Conservation (phyloP, 2,888 invertebrate genomes). For the Agrenia bidenticulata region DNA sequence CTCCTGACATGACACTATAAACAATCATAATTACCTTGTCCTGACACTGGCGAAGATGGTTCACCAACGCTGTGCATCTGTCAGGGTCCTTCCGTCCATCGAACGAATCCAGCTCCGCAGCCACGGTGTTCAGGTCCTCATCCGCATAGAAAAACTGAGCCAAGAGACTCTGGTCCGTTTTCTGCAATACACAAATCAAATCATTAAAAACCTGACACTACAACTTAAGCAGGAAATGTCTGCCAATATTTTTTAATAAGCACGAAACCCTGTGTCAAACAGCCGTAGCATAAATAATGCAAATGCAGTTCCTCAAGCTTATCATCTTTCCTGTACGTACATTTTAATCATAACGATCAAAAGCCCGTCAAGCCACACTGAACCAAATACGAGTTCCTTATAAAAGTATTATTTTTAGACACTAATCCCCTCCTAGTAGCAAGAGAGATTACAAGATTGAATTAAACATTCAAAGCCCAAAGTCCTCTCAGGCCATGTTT, state of each 20-base stretch:
- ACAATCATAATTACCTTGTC: constrained; percentile 59
- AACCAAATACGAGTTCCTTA: too few species aligned
- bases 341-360: too few species aligned
- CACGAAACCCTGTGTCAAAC: not conserved
- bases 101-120: constrained; percentile 96
- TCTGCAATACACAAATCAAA: constrained; percentile 66
- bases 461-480: too few species aligned
- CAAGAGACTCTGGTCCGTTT: constrained; percentile 86
- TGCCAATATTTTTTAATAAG: not conserved
- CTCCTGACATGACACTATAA: too few species aligned
- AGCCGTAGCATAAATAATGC: not conserved
- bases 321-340: too few species aligned
- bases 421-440: too few species aligned
- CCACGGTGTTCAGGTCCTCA: constrained; percentile 91
- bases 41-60: constrained; percentile 90
- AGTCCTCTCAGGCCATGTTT: too few species aligned
- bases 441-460: too few species aligned
- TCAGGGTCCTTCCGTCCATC: constrained; percentile 99
- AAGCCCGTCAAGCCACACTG: too few species aligned
- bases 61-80: constrained; percentile 90
- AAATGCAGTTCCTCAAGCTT: not conserved
- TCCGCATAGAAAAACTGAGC: constrained; percentile 98
- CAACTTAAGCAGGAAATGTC: too few species aligned
- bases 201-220: too few species aligned
- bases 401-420: too few species aligned